A percentile compares a stretch with the other conserved stretches of the same genome.
These are phyloP conservation scores for Euplexia lucipara DNA, from an alignment of 2,888 invertebrate genomes.

Conservation along the genomic window DNA sequence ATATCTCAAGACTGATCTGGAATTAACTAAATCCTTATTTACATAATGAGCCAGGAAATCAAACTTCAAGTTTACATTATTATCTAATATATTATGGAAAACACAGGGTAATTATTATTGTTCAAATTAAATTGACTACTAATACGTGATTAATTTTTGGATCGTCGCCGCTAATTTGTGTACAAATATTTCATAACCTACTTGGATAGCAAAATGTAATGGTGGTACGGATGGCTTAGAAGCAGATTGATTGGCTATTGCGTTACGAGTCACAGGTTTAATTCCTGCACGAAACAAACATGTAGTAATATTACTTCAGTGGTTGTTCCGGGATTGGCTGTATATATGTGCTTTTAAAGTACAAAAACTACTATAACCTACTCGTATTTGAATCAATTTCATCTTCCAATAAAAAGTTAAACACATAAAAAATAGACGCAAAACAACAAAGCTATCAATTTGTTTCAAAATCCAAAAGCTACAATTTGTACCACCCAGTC, in stretches of 20 bases:
- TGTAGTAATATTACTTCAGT: too few species aligned
- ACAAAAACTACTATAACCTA: too few species aligned
- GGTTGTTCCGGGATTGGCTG: too few species aligned
- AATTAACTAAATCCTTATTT: conserved; percentile 49
- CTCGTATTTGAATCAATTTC: too few species aligned
- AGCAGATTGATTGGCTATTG: too few species aligned
- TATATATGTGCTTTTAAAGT: too few species aligned
- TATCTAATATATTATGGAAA: conserved; percentile 35
- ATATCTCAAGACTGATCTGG: conserved; percentile 37
- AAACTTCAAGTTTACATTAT: conserved; percentile 37
- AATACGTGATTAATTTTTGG: conserved; percentile 13
- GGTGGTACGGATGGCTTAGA: too few species aligned
- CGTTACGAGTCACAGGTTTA: too few species aligned
- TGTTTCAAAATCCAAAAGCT: not conserved
- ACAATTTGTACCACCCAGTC: not conserved
- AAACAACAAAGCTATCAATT: too few species aligned
- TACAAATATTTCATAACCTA: too few species aligned
- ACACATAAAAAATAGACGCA: not conserved
- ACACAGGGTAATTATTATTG: conserved; percentile 11
- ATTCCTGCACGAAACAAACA: too few species aligned
- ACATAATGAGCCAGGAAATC: conserved; percentile 43
- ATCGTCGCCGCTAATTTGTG: not conserved
- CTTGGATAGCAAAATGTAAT: too few species aligned
- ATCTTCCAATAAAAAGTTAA: not conserved
- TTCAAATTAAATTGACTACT: conserved; percentile 16